Evolutionary conservation across 2,113 vertebrate genomes (phyloP).

Genomic region (Gymnocephalus cernua): DNA sequence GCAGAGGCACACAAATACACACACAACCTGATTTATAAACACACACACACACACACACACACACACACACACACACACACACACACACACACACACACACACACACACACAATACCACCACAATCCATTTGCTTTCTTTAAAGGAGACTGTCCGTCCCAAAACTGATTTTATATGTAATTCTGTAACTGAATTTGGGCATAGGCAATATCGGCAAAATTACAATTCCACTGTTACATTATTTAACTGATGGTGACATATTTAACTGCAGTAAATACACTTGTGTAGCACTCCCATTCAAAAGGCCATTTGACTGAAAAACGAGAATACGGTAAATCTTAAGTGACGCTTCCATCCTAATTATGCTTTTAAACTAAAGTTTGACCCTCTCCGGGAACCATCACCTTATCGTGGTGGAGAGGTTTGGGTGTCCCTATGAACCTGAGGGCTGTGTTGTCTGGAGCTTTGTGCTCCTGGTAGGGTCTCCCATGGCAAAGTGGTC

Average conservation of each 20-base stretch:
- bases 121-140: not conserved
- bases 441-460: too few species aligned
- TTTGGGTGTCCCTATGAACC: too few species aligned
- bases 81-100: not conserved
- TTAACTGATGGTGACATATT: not conserved
- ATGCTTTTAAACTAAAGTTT: too few species aligned
- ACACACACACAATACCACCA: not conserved
- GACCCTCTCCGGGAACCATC: too few species aligned
- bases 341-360: too few species aligned
- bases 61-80: not conserved
- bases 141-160: not conserved
- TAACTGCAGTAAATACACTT: not conserved
- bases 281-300: too few species aligned
- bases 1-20: not conserved
- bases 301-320: too few species aligned
- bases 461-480: too few species aligned
- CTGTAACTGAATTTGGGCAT: not conserved
- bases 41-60: not conserved
- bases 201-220: not conserved
- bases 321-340: too few species aligned
- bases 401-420: too few species aligned
- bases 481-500: too few species aligned
- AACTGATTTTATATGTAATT: not conserved
- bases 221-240: not conserved
- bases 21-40: too few species aligned